Conservation (phyloP, 37 sponge, comb jelly and placozoan species). For the Aplysina aerophoba region DNA sequence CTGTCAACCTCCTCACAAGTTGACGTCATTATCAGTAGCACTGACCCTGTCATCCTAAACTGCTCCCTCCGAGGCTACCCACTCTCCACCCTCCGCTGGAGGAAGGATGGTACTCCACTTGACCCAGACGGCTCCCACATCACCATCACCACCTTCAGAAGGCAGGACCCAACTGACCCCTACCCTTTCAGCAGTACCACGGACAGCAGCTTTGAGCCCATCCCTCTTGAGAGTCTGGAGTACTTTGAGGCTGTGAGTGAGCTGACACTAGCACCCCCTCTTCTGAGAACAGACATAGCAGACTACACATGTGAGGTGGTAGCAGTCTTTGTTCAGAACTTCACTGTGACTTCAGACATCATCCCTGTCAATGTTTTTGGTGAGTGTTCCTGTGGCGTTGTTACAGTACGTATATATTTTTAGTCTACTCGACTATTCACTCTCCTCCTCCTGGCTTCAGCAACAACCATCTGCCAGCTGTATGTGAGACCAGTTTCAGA, state of each 20-base stretch:
- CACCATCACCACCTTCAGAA: background rate
- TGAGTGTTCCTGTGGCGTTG: too few species aligned
- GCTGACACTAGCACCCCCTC: slow-evolving; percentile 29
- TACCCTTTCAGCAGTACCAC: background rate
- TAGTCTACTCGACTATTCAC: too few species aligned
- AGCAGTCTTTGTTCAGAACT: slow-evolving; percentile 37
- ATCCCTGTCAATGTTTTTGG: too few species aligned
- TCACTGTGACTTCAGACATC: too few species aligned
- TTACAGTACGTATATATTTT: too few species aligned
- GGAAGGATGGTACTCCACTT: background rate
- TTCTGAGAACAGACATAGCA: slow-evolving; percentile 61
- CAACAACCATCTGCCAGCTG: too few species aligned
- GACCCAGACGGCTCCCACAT: background rate
- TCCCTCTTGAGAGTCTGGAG: background rate
- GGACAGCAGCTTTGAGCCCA: background rate
- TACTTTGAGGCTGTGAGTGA: slow-evolving; percentile 44
- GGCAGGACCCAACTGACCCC: background rate
- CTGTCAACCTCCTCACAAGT: slow-evolving; percentile 16
- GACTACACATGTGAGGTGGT: slow-evolving; percentile 63
- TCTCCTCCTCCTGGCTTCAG: too few species aligned
- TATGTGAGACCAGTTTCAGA: too few species aligned
- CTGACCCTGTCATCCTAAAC: background rate
- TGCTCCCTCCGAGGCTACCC: slow-evolving; percentile 3
- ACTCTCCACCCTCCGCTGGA: background rate
- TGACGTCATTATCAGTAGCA: background rate